These are phyloP conservation scores for Nesogale talazaci DNA, from an alignment of 2,113 vertebrate genomes.

Conservation along the genomic window DNA sequence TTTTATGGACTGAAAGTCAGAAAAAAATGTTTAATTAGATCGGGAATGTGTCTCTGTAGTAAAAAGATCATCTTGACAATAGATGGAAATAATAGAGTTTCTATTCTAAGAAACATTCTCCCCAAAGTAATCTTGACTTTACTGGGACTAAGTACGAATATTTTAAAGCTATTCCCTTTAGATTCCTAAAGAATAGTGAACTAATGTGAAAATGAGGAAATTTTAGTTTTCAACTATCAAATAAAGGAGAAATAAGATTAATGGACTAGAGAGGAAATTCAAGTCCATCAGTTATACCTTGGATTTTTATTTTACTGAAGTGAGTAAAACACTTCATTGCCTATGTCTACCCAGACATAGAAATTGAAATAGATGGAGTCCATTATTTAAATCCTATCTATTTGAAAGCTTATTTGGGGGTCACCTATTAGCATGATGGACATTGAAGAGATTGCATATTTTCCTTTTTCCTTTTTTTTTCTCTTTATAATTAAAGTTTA, in stretches of 20 bases:
- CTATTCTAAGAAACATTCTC: slow-evolving; percentile 77
- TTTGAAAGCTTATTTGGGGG: neutral
- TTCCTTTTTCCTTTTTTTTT: slow-evolving; percentile 30
- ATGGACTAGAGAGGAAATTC: slow-evolving; percentile 13
- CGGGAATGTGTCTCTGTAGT: slow-evolving; percentile 73
- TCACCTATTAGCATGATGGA: neutral
- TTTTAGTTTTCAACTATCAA: slow-evolving; percentile 53
- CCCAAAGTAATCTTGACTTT: slow-evolving; percentile 74
- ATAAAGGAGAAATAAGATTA: slow-evolving; percentile 32
- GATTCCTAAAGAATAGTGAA: slow-evolving; percentile 54
- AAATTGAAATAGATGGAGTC: neutral
- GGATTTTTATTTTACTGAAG: slow-evolving; percentile 50
- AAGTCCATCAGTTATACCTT: neutral
- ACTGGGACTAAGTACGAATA: slow-evolving; percentile 66
- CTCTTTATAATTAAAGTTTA: neutral
- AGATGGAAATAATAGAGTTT: slow-evolving; percentile 77
- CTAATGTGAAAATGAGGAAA: slow-evolving; percentile 47
- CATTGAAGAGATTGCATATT: neutral
- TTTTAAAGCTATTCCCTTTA: slow-evolving; percentile 68
- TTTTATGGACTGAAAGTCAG: slow-evolving; percentile 57
- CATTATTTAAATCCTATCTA: neutral
- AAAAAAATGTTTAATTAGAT: slow-evolving; percentile 70
- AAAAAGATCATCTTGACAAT: slow-evolving; percentile 69
- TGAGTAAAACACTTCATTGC: slow-evolving; percentile 12
- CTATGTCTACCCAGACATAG: neutral